phyloP scores from a whole-genome alignment of 2,888 invertebrate species.

The Pristionchus exspectatus region DNA sequence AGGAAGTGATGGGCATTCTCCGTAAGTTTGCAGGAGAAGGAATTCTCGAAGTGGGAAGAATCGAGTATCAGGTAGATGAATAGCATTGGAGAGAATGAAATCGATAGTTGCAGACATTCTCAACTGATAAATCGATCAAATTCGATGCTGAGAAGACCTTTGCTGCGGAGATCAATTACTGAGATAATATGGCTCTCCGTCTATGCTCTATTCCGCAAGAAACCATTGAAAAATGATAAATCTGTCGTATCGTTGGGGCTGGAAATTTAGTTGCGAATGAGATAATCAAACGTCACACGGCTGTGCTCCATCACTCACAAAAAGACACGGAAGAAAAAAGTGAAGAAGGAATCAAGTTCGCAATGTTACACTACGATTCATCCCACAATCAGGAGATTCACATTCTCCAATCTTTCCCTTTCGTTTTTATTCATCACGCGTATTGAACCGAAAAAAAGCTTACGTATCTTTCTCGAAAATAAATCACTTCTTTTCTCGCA shows the following conservation, averaged over 20 bases:
- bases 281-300: background rate
- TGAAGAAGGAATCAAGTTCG: too few species aligned
- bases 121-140: background rate
- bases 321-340: too few species aligned
- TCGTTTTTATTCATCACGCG: too few species aligned
- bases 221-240: background rate
- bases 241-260: background rate
- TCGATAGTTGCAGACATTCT: conserved; percentile 14
- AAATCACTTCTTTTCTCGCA: background rate
- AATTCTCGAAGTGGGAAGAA: background rate
- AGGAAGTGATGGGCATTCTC: background rate
- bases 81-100: background rate
- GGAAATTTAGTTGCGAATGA: background rate
- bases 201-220: background rate
- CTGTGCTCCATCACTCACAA: too few species aligned
- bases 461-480: background rate
- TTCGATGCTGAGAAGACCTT: background rate
- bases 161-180: background rate
- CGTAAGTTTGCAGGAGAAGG: conserved; percentile 37
- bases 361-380: too few species aligned
- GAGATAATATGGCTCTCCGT: background rate
- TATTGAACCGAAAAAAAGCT: too few species aligned
- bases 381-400: too few species aligned
- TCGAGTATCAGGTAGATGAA: conserved; percentile 9
- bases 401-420: too few species aligned